Evolutionary conservation across 2,888 invertebrate species (phyloP), one percentile per base, ranked within the genome.

Genomic region (Ischnura elegans): DNA sequence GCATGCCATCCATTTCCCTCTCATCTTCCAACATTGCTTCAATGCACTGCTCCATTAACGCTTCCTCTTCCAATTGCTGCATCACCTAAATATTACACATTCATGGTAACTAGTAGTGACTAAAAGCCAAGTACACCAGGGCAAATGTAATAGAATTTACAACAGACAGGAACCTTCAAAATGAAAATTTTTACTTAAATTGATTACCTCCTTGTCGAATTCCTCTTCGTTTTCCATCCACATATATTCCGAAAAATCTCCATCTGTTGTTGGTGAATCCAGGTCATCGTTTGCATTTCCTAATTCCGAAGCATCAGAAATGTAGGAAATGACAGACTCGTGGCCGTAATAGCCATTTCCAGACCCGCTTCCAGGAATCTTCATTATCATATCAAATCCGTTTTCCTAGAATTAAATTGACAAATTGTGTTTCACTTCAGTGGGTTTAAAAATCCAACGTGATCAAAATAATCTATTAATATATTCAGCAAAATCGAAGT

Each of bases 181-280:
- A 55, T 55, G 55, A 55, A 2, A 21, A 55, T 19, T 13, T 13
- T 4, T 55, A 16, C 19, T 42, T 29, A n/a, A 94, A 19, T 86
- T 90, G 94, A 94, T 95, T 96, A 98, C 98, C 97, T 98, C 98
- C 96, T 98, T 98, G 95, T 99, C 98, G 95, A 98, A 98, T 95
- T 98, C 98, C 95, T 99, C 99, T 95, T 98, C 98, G 95, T 98
- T 98, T 95, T 98, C 99, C 98, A 99, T 99, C 99, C 99, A 99
- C 97, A 98, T 97, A 95, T 98, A 98, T 95, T 99, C 98, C 0
- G 98, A 98, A 95, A 98, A 99, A 96, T 98, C 98, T 94, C 97
- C 97, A 90, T 97, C 97, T 8, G 96, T 96, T 2, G 96, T 96
- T 2, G 95, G 95, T 16, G 95, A 94, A 87, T 95, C 95, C 19